phyloP scores from a whole-genome alignment of 2,888 invertebrate species.

The Lamproptera curius region DNA sequence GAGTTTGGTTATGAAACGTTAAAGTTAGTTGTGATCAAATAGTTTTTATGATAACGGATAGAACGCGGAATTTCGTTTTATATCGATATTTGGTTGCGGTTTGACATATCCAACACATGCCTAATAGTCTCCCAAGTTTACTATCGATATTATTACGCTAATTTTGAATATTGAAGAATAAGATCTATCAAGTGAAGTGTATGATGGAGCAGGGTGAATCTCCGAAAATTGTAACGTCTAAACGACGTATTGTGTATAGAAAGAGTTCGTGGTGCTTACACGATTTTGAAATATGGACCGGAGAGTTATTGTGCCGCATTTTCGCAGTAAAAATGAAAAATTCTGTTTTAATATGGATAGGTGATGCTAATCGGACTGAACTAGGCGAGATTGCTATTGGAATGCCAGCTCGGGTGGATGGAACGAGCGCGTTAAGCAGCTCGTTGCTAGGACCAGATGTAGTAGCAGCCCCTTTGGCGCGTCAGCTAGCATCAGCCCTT shows the following conservation, averaged over 20 bases:
- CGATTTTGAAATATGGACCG: slow-evolving; percentile 51
- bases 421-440: slow-evolving; percentile 28
- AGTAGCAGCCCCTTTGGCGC: slow-evolving; percentile 38
- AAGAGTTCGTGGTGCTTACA: slow-evolving; percentile 50
- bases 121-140: too few relatives aligned
- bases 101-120: too few relatives aligned
- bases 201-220: slow-evolving; percentile 29
- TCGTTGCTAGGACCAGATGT: slow-evolving; percentile 26
- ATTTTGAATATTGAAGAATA: too few relatives aligned
- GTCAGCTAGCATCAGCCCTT: slow-evolving; percentile 39
- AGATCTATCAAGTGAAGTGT: too few relatives aligned
- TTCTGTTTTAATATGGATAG: slow-evolving; percentile 53
- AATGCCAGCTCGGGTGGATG: slow-evolving; percentile 35
- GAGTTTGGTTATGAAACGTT: too few relatives aligned
- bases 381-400: slow-evolving; percentile 26
- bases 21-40: too few relatives aligned
- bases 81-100: too few relatives aligned
- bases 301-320: slow-evolving; percentile 44
- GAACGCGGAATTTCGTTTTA: too few relatives aligned
- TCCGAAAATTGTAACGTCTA: slow-evolving; percentile 39
- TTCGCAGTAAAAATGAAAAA: slow-evolving; percentile 44
- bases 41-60: too few relatives aligned
- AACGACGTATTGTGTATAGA: slow-evolving; percentile 40
- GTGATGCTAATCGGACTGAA: slow-evolving; percentile 29
- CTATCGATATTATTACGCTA: too few relatives aligned